A percentile compares a stretch with the other conserved stretches of the same genome.
Evolutionary conservation across 1,140 invertebrate genomes (phyloP).

Genomic region (Megathymus violae): DNA sequence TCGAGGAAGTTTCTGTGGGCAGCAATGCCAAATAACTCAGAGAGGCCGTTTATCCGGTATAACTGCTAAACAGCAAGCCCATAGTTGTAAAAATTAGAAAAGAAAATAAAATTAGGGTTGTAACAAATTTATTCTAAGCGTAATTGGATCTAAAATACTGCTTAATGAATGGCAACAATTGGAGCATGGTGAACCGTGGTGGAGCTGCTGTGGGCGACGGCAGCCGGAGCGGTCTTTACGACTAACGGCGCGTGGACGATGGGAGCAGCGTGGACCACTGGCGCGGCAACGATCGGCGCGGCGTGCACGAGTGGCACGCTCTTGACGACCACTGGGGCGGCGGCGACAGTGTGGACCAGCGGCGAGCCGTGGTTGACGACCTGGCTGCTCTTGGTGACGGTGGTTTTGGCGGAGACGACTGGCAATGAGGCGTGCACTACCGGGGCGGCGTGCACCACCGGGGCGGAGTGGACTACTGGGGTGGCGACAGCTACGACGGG

Average conservation of each 20-base stretch:
- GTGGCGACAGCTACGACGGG: constrained; percentile 60
- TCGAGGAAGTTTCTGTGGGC: too few species aligned
- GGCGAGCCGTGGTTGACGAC: constrained; percentile 65
- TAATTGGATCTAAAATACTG: constrained; percentile 26
- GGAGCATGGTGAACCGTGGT: constrained; percentile 73
- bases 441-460: constrained; percentile 56
- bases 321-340: constrained; percentile 60
- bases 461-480: constrained; percentile 64
- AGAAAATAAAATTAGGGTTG: neutral
- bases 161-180: constrained; percentile 79
- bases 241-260: constrained; percentile 72
- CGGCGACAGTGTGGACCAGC: constrained; percentile 56
- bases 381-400: constrained; percentile 65
- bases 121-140: constrained; percentile 20
- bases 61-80: too few species aligned
- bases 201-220: constrained; percentile 68
- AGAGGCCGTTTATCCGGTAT: too few species aligned
- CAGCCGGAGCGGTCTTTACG: constrained; percentile 67
- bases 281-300: constrained; percentile 59
- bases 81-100: too few species aligned
- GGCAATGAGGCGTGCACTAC: constrained; percentile 38
- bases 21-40: too few species aligned
- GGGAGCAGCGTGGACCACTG: constrained; percentile 60
- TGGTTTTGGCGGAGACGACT: constrained; percentile 47
- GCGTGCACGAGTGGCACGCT: constrained; percentile 57